Base-by-base conservation (phyloP, 2,113 vertebrate species). In the Toxostoma redivivum region DNA sequence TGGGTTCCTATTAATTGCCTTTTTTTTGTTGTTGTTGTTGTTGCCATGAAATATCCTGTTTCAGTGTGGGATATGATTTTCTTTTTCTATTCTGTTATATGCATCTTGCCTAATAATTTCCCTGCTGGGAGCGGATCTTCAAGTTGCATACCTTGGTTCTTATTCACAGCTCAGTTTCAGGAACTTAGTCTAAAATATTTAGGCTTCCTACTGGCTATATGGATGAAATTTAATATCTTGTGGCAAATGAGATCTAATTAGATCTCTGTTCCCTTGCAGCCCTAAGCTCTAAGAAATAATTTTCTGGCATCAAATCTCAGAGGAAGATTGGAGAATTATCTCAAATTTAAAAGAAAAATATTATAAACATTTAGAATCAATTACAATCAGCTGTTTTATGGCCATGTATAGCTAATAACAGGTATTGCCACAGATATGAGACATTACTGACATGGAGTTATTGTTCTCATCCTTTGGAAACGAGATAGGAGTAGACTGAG, bases 401-500 rank as follows among this genome's bases (percentile, higher is more conserved):
- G 22, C 8, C 56, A 6, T 51, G 11, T 30, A 38, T 37, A 8
- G 22, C 13, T 82, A 82, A 48, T 44, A 69, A 53, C 33, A 50
- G 30, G 27, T 69, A 65, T 15, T 74, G 21, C 24, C 37, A 51
- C 2, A n/a, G 22, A 45, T 48, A 56, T 2, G 11, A 72, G 27
- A 15, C 7, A 7, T 69, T 48, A 48, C 24, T n/a, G n/a, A 27
- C 24, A 24, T 19, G 11, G 7, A 44, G 23, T 66, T 56, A 54
- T 6, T 74, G 10, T 18, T 58, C 24, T n/a, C 31, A 18, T 53
- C 42, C 42, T 88, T 73, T 67, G 35, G 45, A 74, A 92, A 62
- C 0, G 4, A 38, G 13, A 47, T 1, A 1, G 24, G 9, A 33
- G 61, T 22, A 50, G 38, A 47, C 7, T 33, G 21, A 38, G 24